Base-by-base conservation (phyloP, 2,888 invertebrate species). In the Diploptera punctata region DNA sequence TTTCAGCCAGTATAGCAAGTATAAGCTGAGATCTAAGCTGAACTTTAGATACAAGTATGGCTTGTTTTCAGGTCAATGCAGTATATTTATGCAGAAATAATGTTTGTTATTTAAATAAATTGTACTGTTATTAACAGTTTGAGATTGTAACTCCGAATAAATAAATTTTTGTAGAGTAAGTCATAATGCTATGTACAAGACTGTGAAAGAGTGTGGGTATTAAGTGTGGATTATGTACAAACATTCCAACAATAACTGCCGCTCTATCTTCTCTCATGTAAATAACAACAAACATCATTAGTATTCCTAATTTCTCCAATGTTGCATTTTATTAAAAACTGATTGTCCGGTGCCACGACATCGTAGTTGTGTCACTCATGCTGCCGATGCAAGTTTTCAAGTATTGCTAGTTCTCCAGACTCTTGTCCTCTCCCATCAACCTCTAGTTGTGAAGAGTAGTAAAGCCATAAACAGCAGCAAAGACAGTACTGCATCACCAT, bases 241-340 rank as follows among this genome's bases (percentile, higher is more conserved):
- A 47, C 19, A 52, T 52, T 19, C 52, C n/a, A 47, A 47, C 47
- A 47, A n/a, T 47, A n/a, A 24, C 52, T 52, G 52, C 52, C 52
- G 24, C 24, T 49, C 49, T n/a, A n/a, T n/a, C n/a, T n/a, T n/a
- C n/a, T 43, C 18, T 21, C 13, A 2, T 61, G 21, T 61, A 62
- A 62, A 62, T 43, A 62, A 62, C 24, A 43, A 62, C 33, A 5
- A 62, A 43, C 43, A 62, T 38, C 43, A 13, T 62, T n/a, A 19
- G 5, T 33, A 61, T 18, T 61, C 7, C 10, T 61, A 61, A 33
- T 33, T 19, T n/a, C n/a, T 29, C 47, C 61, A 33, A 2, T 7
- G 24, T 24, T 62, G 43, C 21, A 62, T 62, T 3, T 43, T 43
- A 62, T 62, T 62, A 62, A 43, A 62, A 62, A 43, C 43, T 62